phyloP scores from a whole-genome alignment of 2,888 invertebrate species.

The Melanostoma mellinum region DNA sequence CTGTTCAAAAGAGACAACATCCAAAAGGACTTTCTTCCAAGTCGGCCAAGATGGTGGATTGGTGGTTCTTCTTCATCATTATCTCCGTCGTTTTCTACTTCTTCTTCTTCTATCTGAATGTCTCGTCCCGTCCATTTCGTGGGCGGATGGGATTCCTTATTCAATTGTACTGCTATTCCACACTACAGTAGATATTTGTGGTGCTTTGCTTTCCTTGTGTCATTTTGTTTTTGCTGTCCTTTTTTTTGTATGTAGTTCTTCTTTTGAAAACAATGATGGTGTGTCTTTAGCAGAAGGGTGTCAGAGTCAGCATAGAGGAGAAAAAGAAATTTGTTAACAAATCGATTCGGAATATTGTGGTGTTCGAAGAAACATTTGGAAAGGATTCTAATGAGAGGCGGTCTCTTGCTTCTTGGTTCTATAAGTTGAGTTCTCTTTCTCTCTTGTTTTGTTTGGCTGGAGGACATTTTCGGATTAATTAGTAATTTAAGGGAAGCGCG shows the following conservation, averaged over 20 bases:
- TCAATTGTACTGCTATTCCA: slow-evolving; percentile 29
- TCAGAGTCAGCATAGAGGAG: not conserved
- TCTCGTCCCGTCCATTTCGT: slow-evolving; percentile 6
- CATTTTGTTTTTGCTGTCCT: not conserved
- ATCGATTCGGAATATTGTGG: slow-evolving; percentile 9
- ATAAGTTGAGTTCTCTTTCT: not conserved
- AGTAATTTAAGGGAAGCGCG: slow-evolving; percentile 15
- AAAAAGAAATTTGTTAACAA: slow-evolving; percentile 7
- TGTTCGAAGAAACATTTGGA: not conserved
- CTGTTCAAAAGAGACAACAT: slow-evolving; percentile 3
- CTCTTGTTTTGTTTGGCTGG: not conserved
- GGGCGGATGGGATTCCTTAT: slow-evolving; percentile 10
- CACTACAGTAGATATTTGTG: slow-evolving; percentile 15
- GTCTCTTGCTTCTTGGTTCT: not conserved
- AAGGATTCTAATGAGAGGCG: slow-evolving; percentile 7
- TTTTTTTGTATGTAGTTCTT: not conserved
- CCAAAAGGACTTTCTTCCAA: slow-evolving; percentile 8
- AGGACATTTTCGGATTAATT: slow-evolving; percentile 28
- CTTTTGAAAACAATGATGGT: slow-evolving; percentile 12
- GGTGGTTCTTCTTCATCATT: too few relatives aligned
- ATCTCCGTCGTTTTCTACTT: not conserved
- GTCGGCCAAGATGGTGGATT: slow-evolving; percentile 18
- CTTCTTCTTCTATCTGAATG: not conserved
- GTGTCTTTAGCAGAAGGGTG: not conserved
- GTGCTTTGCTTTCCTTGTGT: slow-evolving; percentile 5